These are phyloP conservation scores for Sterrhoptilus dennistouni DNA, from an alignment of 2,113 vertebrate genomes.

Conservation along the genomic window DNA sequence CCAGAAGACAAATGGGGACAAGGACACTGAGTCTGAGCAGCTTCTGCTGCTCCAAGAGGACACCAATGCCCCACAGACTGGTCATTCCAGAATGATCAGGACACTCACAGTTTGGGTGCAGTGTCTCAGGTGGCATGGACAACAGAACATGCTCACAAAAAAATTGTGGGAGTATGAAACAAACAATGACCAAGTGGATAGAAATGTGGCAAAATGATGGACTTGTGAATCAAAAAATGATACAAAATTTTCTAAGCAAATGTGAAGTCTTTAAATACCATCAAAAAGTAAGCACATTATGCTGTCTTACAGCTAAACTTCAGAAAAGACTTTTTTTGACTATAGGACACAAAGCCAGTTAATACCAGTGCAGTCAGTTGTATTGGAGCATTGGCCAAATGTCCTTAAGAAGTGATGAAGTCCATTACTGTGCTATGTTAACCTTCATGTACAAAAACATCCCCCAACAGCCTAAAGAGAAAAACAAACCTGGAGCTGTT, in stretches of 20 bases:
- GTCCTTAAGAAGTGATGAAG: slow-evolving; percentile 7
- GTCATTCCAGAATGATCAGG: accelerated
- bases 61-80: accelerated
- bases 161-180: background rate
- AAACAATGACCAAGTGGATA: accelerated
- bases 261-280: background rate
- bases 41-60: background rate
- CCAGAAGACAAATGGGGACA: background rate
- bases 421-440: background rate
- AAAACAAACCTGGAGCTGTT: slow-evolving; percentile 62
- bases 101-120: background rate
- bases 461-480: slow-evolving; percentile 9
- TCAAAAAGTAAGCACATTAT: background rate
- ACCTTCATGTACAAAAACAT: slow-evolving; percentile 47
- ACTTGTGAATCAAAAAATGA: background rate
- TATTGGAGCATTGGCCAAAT: background rate
- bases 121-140: background rate
- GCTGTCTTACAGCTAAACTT: background rate
- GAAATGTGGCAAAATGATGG: background rate
- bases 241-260: background rate
- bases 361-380: background rate
- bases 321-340: background rate
- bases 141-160: background rate
- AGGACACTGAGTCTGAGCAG: background rate
- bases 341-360: background rate